Evolutionary conservation across 2,113 vertebrate genomes (phyloP), one percentile per base, ranked within the genome.

Genomic region (Bos indicus): DNA sequence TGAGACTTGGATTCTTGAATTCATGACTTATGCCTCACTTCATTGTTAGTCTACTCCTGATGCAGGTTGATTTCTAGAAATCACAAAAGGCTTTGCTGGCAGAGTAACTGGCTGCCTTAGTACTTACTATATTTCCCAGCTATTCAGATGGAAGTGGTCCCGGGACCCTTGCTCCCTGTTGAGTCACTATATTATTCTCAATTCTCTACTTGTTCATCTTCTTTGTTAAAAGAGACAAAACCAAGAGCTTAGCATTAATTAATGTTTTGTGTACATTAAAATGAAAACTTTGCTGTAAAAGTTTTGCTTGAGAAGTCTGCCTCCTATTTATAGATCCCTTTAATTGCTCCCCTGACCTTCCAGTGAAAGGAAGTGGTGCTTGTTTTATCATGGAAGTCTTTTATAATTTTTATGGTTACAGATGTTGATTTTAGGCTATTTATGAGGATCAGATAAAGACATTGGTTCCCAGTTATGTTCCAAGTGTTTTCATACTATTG

Each of bases 131-230:
- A 94, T 93, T 82, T 96, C 36, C 59, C 40, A 87, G 6, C 1
- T 2, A 9, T 85, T 98, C 91, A 9, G 77, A 80, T 74, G 16
- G 16, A 94, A 98, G 97, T 4, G 89, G 94, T 96, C 97, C 96
- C 97, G 67, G 94, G 93, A 78, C 94, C 64, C 17, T 21, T 28
- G 25, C 89, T 98, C 95, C 93, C 88, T 92, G 96, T 94, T 98
- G 88, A 98, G 96, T 89, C 6, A 16, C 25, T 30, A 3, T 3
- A 40, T 16, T 43, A 8, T 33, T 71, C n/a, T 52, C 60, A 52
- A 10, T 88, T 62, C 80, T 86, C n/a, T 28, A 33, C 21, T 96
- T 78, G 40, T 40, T 95, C 57, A 83, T 84, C 26, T 88, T 94
- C 46, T 89, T 91, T 94, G 54, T 56, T 88, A 86, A 64, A 25